These are phyloP conservation scores for Callorhinus ursinus DNA, from an alignment of 2,113 vertebrate species.

Conservation along the genomic window DNA sequence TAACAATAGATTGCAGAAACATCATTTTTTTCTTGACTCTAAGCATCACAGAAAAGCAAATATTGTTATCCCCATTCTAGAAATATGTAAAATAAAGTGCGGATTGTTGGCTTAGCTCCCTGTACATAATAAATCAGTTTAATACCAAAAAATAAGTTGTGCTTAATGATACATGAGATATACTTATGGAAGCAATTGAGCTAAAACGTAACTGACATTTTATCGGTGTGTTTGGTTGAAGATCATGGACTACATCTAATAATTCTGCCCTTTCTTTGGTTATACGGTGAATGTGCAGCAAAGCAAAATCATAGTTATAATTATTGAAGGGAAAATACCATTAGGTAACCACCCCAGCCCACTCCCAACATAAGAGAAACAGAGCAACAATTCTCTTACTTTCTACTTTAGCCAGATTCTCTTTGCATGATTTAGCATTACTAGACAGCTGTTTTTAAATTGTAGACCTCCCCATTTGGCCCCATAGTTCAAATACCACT, in stretches of 20 bases:
- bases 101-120: neutral
- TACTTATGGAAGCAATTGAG: neutral
- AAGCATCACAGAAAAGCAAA: neutral
- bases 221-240: neutral
- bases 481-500: neutral
- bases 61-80: neutral
- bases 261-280: neutral
- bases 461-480: neutral
- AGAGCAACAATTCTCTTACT: neutral
- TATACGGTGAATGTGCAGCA: neutral
- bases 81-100: neutral
- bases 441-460: neutral
- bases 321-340: neutral
- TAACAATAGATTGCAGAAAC: neutral
- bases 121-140: neutral
- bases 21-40: neutral
- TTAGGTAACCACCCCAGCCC: neutral
- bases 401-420: neutral
- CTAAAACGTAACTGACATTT: neutral
- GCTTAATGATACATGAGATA: neutral
- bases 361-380: neutral
- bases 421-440: neutral
- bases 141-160: neutral
- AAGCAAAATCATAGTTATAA: neutral
- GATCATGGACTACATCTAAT: neutral